Evolutionary conservation across 2,113 vertebrate genomes (phyloP), one percentile per base, ranked within the genome.

Genomic region (Heterochromis multidens): DNA sequence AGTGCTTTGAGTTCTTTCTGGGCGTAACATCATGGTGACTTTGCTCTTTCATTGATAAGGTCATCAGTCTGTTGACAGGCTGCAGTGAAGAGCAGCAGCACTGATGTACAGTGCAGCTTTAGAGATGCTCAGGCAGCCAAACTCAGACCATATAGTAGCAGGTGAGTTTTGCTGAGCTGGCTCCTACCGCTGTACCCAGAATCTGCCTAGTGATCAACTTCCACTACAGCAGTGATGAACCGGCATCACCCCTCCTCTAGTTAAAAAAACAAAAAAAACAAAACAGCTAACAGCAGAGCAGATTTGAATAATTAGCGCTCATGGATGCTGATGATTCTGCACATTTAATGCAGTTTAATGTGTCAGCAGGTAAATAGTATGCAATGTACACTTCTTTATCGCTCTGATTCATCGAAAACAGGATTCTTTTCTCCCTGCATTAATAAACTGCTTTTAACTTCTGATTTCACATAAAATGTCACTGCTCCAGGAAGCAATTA

Each of bases 161-260:
- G 91, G 89, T 89, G 92, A 92, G 89, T 91, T 94, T 93, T 95
- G 95, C 95, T 95, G 95, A 95, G 94, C 93, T 95, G 92, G 93
- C 93, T 92, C 82, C 90, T 94, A 86, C 87, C 19, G 21, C 94
- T 93, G 93, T 87, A 92, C 54, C 83, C 82, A 87, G 85, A 94
- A 94, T 95, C 94, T 95, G 94, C 94, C 94, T 93, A 92, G 94
- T 95, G 95, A 95, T 95, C 92, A 95, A 90, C 94, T 95, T 94
- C 87, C 86, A 80, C 87, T 90, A 89, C 88, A 89, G 88, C 91
- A 89, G 84, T 84, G 87, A 92, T 89, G 85, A 94, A 94, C 90
- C 86, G 77, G 87, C 89, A 80, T 90, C 56, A 81, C 59, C 85
- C 87, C 83, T 79, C 83, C 86, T 87, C 80, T 62, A 56, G 70